Conservation (phyloP, 2,113 vertebrate species). For the Abramis brama region DNA sequence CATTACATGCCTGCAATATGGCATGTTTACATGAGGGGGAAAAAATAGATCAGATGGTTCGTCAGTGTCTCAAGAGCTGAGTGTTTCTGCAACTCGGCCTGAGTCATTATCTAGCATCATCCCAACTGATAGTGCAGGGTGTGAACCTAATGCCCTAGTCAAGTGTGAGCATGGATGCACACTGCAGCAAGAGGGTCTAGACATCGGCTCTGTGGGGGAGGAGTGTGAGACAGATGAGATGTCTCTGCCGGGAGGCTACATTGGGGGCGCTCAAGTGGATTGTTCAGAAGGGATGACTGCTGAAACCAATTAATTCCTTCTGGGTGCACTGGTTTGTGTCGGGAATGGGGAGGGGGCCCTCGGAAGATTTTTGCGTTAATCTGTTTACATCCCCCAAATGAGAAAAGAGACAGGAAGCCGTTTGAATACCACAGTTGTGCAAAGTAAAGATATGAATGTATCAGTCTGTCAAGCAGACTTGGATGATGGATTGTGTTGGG, state of each 20-base stretch:
- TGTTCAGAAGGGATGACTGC: slow-evolving; percentile 62
- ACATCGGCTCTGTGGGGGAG: slow-evolving; percentile 64
- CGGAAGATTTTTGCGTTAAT: slow-evolving; percentile 71
- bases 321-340: slow-evolving; percentile 75
- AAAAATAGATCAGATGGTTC: not conserved
- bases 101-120: slow-evolving; percentile 49
- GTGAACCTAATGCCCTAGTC: slow-evolving; percentile 38
- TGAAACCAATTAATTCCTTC: slow-evolving; percentile 79
- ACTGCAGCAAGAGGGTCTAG: slow-evolving; percentile 64
- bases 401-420: slow-evolving; percentile 53
- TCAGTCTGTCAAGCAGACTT: slow-evolving; percentile 18
- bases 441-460: slow-evolving; percentile 37
- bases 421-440: slow-evolving; percentile 29
- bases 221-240: slow-evolving; percentile 66
- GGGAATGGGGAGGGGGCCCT: slow-evolving; percentile 63
- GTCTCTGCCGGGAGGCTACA: slow-evolving; percentile 70
- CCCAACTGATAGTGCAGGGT: slow-evolving; percentile 34
- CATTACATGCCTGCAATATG: slow-evolving; percentile 19
- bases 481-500: slow-evolving; percentile 10
- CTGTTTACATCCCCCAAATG: slow-evolving; percentile 73
- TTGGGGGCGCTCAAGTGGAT: slow-evolving; percentile 48
- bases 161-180: slow-evolving; percentile 57
- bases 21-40: not conserved
- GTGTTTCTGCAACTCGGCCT: not conserved
- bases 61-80: slow-evolving; percentile 8